These are phyloP conservation scores for Canis aureus DNA, from an alignment of 2,113 vertebrate species.

Conservation along the genomic window DNA sequence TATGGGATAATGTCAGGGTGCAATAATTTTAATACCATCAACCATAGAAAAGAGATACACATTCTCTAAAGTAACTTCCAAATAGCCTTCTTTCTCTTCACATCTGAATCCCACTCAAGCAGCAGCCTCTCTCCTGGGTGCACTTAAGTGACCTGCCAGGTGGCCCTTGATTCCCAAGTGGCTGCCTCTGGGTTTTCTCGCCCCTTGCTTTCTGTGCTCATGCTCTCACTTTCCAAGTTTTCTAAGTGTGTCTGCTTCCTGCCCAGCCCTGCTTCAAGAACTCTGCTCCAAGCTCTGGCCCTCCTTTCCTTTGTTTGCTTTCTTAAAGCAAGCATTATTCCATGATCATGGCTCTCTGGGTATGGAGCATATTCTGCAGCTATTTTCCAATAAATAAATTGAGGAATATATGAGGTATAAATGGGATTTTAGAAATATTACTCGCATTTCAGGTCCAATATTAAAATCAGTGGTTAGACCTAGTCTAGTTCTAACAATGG, in stretches of 20 bases:
- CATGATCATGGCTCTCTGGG: neutral
- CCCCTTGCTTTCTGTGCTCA: neutral
- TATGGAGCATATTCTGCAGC: neutral
- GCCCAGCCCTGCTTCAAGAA: neutral
- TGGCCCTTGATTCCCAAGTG: neutral
- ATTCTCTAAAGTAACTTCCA: neutral
- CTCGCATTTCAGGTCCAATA: neutral
- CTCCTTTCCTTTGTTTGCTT: neutral
- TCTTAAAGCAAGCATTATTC: neutral
- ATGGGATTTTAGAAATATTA: neutral
- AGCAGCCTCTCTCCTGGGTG: neutral
- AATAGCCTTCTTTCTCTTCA: neutral
- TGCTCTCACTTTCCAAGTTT: rapidly evolving
- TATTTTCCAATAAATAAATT: neutral
- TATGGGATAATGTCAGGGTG: neutral
- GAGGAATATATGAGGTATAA: neutral
- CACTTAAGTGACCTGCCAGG: neutral
- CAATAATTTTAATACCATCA: neutral
- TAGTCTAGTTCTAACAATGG: neutral
- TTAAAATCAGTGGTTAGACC: neutral
- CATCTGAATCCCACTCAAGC: neutral
- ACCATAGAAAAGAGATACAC: neutral
- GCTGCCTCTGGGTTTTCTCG: neutral
- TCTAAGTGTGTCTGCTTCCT: neutral
- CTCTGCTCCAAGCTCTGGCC: neutral